Evolutionary conservation across 2,888 invertebrate genomes (phyloP).

Genomic region (Cotesia congregata): DNA sequence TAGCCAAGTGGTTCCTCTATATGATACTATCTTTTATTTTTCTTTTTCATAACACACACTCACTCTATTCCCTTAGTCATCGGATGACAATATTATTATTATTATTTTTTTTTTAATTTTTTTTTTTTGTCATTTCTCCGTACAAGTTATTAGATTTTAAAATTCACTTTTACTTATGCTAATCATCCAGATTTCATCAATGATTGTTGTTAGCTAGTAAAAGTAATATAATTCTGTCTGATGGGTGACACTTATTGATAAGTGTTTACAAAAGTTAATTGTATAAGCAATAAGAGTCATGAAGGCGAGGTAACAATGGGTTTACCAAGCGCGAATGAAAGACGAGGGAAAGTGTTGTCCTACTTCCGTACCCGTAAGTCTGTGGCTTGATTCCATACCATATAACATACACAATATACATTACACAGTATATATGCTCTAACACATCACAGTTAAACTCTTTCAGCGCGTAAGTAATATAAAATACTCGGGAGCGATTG

Average conservation of each 20-base stretch:
- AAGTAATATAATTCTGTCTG: neutral
- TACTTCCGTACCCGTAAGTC: slow-evolving; percentile 54
- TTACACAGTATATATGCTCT: neutral
- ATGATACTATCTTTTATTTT: slow-evolving; percentile 30
- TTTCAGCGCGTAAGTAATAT: too few species aligned
- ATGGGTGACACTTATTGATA: neutral
- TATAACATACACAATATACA: slow-evolving; percentile 17
- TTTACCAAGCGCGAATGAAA: slow-evolving; percentile 25
- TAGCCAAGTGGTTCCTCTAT: slow-evolving; percentile 34
- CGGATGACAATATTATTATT: slow-evolving; percentile 15
- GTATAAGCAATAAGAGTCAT: slow-evolving; percentile 11
- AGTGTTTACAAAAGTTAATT: neutral
- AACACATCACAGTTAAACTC: too few species aligned
- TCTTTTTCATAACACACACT: neutral
- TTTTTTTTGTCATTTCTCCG: neutral
- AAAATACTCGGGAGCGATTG: too few species aligned
- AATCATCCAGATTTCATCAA: neutral
- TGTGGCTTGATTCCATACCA: neutral
- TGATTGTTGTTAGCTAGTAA: neutral
- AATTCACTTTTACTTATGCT: neutral
- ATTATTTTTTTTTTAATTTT: neutral
- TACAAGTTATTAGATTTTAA: neutral
- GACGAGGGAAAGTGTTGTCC: slow-evolving; percentile 64
- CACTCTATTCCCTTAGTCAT: slow-evolving; percentile 18
- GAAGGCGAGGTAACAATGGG: slow-evolving; percentile 28